Conservation (phyloP, 2,797 vertebrate genomes). For the Octomys mimax region DNA sequence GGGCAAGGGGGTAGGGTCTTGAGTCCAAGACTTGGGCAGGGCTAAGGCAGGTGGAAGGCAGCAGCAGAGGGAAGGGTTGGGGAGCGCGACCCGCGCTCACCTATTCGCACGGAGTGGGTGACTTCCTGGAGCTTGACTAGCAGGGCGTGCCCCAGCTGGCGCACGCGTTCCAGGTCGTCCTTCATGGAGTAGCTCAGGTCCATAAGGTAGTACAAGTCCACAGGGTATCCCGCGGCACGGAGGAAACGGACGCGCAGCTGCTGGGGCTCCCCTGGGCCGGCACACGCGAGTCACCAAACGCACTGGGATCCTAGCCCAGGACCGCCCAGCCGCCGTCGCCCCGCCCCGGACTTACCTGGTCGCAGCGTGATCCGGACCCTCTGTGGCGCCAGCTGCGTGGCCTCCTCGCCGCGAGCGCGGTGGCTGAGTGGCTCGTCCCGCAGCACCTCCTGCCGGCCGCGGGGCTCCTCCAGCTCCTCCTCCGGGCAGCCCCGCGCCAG, state of each 20-base stretch:
- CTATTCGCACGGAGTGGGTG: conserved; percentile 88
- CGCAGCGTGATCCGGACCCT: conserved; percentile 86
- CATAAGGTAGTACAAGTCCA: conserved; percentile 93
- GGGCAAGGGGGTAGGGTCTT: background rate
- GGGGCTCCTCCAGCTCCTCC: conserved; percentile 83
- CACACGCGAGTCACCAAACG: background rate
- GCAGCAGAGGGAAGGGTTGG: background rate
- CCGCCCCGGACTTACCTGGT: conserved; percentile 82
- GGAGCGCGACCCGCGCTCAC: conserved; percentile 76
- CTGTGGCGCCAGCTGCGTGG: conserved; percentile 90
- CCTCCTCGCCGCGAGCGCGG: conserved; percentile 62
- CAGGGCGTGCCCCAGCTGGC: conserved; percentile 89
- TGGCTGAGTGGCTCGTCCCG: conserved; percentile 86
- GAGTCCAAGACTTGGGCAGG: background rate
- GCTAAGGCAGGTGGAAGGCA: background rate
- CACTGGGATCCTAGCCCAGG: background rate
- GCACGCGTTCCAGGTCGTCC: conserved; percentile 91
- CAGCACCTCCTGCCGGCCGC: conserved; percentile 37
- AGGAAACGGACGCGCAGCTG: conserved; percentile 88
- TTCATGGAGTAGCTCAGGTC: conserved; percentile 93
- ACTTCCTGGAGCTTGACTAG: conserved; percentile 84
- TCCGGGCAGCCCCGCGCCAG: conserved; percentile 82
- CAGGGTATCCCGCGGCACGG: conserved; percentile 90
- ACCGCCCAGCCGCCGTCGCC: accelerated
- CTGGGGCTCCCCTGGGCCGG: conserved; percentile 86